These are phyloP conservation scores for Chionomys nivalis DNA, from an alignment of 2,113 vertebrate genomes.

Conservation along the genomic window DNA sequence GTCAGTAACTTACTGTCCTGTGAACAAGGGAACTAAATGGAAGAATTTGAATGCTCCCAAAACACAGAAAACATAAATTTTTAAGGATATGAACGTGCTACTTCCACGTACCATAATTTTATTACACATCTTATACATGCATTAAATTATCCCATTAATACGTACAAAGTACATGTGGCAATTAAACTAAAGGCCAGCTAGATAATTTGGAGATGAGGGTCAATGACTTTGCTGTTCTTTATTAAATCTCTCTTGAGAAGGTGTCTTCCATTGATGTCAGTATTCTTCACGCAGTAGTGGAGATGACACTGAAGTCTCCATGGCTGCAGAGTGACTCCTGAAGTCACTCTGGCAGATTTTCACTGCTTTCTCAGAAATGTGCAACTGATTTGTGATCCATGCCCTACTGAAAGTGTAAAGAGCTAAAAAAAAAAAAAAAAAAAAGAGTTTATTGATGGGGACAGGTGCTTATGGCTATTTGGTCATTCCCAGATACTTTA, in stretches of 20 bases:
- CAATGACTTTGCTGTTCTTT: background rate
- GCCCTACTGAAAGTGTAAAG: background rate
- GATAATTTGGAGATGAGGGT: background rate
- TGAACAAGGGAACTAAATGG: background rate
- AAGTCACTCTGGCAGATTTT: slow-evolving; percentile 17
- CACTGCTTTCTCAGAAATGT: background rate
- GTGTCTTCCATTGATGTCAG: background rate
- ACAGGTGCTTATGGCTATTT: background rate
- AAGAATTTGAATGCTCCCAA: background rate
- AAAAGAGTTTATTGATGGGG: background rate
- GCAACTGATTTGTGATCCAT: background rate
- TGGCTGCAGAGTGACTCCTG: background rate
- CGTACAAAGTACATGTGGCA: background rate
- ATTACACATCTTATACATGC: background rate
- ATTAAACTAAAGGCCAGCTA: slow-evolving; percentile 11
- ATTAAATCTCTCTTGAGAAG: background rate
- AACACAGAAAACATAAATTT: background rate
- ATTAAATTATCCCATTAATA: slow-evolving; percentile 4
- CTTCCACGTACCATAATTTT: background rate
- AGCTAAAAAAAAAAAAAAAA: background rate
- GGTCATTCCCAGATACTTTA: background rate
- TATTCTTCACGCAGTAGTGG: background rate
- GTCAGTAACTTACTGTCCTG: background rate
- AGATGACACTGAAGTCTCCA: background rate
- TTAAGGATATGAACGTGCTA: background rate